phyloP scores from a whole-genome alignment of 2,113 vertebrate genomes.

The Sphyrna mokarran region DNA sequence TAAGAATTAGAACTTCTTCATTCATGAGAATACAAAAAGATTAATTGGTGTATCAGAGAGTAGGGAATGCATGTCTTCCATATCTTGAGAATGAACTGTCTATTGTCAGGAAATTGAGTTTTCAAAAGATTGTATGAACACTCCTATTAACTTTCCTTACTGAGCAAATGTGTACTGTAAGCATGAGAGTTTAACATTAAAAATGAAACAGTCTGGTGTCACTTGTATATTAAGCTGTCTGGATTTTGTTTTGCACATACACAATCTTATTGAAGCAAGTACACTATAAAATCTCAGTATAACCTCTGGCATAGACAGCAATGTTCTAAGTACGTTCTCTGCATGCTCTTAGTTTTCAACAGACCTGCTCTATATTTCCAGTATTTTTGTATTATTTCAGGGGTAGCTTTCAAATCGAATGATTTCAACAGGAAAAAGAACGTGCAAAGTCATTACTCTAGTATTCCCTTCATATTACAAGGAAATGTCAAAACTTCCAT shows the following conservation, averaged over 20 bases:
- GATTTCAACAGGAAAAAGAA: background rate
- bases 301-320: background rate
- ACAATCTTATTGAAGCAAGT: background rate
- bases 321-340: background rate
- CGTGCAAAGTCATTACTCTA: background rate
- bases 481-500: background rate
- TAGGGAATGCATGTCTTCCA: background rate
- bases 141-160: background rate
- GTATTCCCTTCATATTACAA: background rate
- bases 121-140: background rate
- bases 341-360: background rate
- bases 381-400: background rate
- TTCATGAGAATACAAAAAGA: background rate
- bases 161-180: background rate
- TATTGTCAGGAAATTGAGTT: background rate
- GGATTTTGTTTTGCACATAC: background rate
- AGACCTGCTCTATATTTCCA: background rate
- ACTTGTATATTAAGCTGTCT: background rate
- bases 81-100: background rate
- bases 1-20: background rate
- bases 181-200: background rate
- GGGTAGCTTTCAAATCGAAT: background rate
- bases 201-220: background rate
- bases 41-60: background rate
- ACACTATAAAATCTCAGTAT: background rate